Percentiles rank a stretch among this genome's conserved stretches.
These are phyloP conservation scores for Trissoscelio sp. DNA, from an alignment of 2,888 invertebrate genomes.

Conservation along the genomic window DNA sequence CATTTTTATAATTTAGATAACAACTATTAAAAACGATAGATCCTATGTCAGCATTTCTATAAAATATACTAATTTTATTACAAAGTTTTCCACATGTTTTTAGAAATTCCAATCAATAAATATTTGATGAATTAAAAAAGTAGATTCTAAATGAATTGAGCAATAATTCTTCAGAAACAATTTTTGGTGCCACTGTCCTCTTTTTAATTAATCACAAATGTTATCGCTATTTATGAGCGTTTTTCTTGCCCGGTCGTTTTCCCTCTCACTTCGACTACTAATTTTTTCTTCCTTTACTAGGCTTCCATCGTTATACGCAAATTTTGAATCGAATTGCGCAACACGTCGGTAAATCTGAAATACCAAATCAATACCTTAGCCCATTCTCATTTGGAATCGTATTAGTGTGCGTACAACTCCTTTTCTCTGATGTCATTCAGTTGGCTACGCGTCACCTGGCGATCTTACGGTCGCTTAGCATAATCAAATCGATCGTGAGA, in stretches of 20 bases:
- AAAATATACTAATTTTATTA: too few species aligned
- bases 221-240: not conserved
- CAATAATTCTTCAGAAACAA: not conserved
- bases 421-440: slow-evolving; percentile 11
- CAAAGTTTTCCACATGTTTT: too few species aligned
- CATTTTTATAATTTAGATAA: too few species aligned
- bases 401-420: not conserved
- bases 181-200: not conserved
- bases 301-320: slow-evolving; percentile 21
- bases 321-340: slow-evolving; percentile 39
- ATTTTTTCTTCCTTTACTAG: not conserved
- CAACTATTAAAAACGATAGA: too few species aligned
- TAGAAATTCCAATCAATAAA: too few species aligned
- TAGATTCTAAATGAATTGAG: slow-evolving; percentile 11
- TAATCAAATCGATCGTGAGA: slow-evolving; percentile 35
- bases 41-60: too few species aligned
- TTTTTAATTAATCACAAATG: not conserved
- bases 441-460: slow-evolving; percentile 1
- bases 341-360: slow-evolving; percentile 21
- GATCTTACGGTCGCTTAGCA: slow-evolving; percentile 42
- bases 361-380: slow-evolving; percentile 18
- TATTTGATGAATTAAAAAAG: too few species aligned
- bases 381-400: not conserved
- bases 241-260: slow-evolving; percentile 7
- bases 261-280: not conserved